Base-by-base conservation (phyloP, 2,113 vertebrate species). In the Rhipidura dahli region DNA sequence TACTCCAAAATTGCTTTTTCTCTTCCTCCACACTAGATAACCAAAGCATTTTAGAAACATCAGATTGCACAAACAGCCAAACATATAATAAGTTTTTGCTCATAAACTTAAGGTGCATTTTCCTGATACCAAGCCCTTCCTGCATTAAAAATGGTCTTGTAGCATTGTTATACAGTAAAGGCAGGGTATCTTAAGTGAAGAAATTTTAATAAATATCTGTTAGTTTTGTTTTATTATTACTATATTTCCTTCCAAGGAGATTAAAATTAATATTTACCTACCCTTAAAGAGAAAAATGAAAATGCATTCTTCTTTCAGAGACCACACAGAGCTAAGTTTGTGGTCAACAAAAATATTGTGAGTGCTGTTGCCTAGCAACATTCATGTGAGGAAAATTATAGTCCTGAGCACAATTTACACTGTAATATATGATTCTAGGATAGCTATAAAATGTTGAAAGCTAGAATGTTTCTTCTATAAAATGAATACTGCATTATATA, bases 281-380 rank as follows among this genome's bases (percentile, higher is more conserved):
- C 15, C 30, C 13, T 56, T 71, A 88, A 85, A 54, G 10, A 66
- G 37, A 70, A 69, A 80, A 96, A 83, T 31, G 54, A 90, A 88
- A 94, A 92, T 49, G 7, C 20, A 37, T 89, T 91, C 40, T 72
- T 75, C 57, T 89, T 94, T 85, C 59, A 3, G 16, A 77, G 47
- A 96, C n/a, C 45, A 92, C 33, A 96, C 23, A 93, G 65, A 89
- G 91, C 39, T 95, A 54, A 64, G 57, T 97, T 94, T 92, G 86
- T 86, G 80, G 92, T 96, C 96, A 98, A 96, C 81, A 97, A 96
- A 97, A 97, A 94, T 70, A 96, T 93, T 96, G 85, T 94, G 91
- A 95, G 45, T 47, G 54, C 77, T 93, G 97, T 98, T 98, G 96
- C 98, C 71, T 97, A 95, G 97, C 96, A 98, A 98, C 97, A 26